These are phyloP conservation scores for Melinaea marsaeus DNA, from an alignment of 2,888 invertebrate genomes.

Conservation along the genomic window DNA sequence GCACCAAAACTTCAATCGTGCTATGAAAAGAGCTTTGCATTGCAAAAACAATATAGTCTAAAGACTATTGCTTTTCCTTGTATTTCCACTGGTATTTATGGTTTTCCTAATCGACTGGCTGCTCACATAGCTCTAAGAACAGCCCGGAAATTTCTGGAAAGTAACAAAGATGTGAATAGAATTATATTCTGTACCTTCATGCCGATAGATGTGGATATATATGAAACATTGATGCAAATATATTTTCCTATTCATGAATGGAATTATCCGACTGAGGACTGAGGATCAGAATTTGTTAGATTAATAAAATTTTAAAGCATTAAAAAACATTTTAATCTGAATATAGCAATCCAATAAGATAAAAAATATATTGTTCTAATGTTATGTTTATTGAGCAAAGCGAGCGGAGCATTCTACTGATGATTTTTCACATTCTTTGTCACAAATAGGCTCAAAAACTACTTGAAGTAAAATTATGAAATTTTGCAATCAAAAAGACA, in stretches of 20 bases:
- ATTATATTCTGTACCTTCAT: conserved; percentile 90
- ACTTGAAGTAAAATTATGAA: too few relatives aligned
- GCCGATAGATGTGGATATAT: conserved; percentile 83
- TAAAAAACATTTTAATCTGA: too few relatives aligned
- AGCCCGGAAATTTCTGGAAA: conserved; percentile 81
- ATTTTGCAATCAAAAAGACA: too few relatives aligned
- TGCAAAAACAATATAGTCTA: conserved; percentile 76
- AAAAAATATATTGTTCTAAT: too few relatives aligned
- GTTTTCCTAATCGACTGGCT: conserved; percentile 88
- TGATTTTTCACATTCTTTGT: too few relatives aligned
- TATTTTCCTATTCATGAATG: conserved; percentile 81
- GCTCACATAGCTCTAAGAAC: conserved; percentile 84
- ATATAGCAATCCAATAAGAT: too few relatives aligned
- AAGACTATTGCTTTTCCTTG: conserved; percentile 90
- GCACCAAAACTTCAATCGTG: conserved; percentile 81
- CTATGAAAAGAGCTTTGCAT: conserved; percentile 82
- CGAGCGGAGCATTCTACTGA: too few relatives aligned
- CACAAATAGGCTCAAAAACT: too few relatives aligned
- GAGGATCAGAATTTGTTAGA: background rate
- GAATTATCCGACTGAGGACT: conserved; percentile 31
- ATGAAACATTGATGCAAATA: conserved; percentile 82
- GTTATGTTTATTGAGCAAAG: too few relatives aligned
- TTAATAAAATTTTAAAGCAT: too few relatives aligned
- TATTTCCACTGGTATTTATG: conserved; percentile 94
- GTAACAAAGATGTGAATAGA: conserved; percentile 77